Evolutionary conservation across 2,888 invertebrate species (phyloP).

Genomic region (Polylopha cassiicola): DNA sequence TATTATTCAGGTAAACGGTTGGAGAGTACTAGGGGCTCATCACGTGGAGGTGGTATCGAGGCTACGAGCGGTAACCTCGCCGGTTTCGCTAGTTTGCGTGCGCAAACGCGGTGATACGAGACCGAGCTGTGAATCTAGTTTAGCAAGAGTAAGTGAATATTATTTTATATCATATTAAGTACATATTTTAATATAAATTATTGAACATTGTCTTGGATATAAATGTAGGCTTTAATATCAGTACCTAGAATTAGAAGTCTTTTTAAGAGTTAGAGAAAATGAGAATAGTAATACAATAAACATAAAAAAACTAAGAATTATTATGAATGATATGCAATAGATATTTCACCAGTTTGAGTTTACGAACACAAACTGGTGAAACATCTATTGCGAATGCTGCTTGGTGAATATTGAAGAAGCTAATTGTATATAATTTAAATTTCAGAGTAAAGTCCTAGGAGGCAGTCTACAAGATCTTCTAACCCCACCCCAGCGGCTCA

Average conservation of each 20-base stretch:
- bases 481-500: slow-evolving; percentile 82
- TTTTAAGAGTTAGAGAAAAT: no score
- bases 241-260: background rate
- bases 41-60: slow-evolving; percentile 94
- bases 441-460: slow-evolving; percentile 66
- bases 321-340: no score
- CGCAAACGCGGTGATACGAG: slow-evolving; percentile 47
- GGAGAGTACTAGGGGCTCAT: slow-evolving; percentile 89
- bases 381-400: no score
- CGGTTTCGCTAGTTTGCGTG: slow-evolving; percentile 90
- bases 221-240: no score
- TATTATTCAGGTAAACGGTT: slow-evolving; percentile 86
- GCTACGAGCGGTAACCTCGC: slow-evolving; percentile 87
- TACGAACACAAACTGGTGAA: no score
- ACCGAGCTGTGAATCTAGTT: slow-evolving; percentile 40
- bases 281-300: no score
- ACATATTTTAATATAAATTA: no score
- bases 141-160: slow-evolving; percentile 77
- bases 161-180: background rate
- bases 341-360: no score
- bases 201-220: no score
- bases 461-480: slow-evolving; percentile 86
- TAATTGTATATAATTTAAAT: slow-evolving; percentile 14
- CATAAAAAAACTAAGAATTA: no score
- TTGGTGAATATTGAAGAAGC: no score